phyloP scores from a whole-genome alignment of 2,797 vertebrate genomes.

The Tinamus major region DNA sequence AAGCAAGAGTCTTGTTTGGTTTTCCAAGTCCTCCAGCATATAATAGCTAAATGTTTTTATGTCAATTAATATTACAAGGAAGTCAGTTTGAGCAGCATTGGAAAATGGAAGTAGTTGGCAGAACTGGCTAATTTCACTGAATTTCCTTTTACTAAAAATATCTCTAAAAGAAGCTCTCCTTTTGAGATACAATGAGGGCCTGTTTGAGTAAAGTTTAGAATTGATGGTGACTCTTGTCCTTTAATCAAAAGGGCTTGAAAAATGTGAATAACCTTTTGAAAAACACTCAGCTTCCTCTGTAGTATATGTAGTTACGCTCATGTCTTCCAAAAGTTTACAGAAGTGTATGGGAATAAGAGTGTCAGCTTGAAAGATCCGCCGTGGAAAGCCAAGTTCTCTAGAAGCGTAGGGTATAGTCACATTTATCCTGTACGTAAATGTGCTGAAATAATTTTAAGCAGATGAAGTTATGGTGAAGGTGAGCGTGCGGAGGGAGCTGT shows the following conservation, averaged over 20 bases:
- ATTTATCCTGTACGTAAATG: neutral
- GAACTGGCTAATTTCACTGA: constrained; percentile 59
- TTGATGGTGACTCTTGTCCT: constrained; percentile 53
- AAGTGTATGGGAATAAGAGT: neutral
- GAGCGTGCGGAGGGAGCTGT: neutral
- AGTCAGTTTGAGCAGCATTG: constrained; percentile 52
- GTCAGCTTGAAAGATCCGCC: neutral
- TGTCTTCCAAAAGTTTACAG: neutral
- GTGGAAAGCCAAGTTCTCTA: neutral
- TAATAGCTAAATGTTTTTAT: constrained; percentile 43
- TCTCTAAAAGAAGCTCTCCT: constrained; percentile 59
- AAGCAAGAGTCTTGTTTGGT: neutral
- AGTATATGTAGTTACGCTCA: neutral
- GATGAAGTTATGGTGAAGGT: neutral
- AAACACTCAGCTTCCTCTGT: neutral
- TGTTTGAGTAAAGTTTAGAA: constrained; percentile 50
- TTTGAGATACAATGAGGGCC: constrained; percentile 50
- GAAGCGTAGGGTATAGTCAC: neutral
- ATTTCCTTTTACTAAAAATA: constrained; percentile 70
- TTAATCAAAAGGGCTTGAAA: constrained; percentile 43
- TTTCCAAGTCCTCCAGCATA: constrained; percentile 26
- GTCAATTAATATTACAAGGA: constrained; percentile 68
- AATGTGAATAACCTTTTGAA: constrained; percentile 64
- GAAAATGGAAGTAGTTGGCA: constrained; percentile 71
- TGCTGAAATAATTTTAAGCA: neutral